Conservation (phyloP, 1,140 invertebrate species). For the Aradophagus sp. region DNA sequence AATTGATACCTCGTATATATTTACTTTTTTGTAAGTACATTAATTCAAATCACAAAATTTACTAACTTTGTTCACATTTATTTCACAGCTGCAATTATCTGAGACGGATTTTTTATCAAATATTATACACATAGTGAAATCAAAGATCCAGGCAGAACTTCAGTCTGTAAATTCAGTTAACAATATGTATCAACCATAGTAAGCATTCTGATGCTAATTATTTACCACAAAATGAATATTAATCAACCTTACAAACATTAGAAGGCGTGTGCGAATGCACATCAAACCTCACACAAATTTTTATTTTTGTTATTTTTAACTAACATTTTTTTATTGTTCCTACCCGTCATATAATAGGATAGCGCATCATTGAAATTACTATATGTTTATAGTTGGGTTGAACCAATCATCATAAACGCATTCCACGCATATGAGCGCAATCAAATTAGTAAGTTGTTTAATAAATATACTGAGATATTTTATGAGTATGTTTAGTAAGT, state of each 20-base stretch:
- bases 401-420: conserved; percentile 84
- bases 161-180: not conserved
- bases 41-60: too few relatives aligned
- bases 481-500: too few relatives aligned
- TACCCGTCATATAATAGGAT: too few relatives aligned
- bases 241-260: not conserved
- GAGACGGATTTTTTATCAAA: conserved; percentile 7
- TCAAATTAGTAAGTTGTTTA: conserved; percentile 80
- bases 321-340: not conserved
- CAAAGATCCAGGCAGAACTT: not conserved
- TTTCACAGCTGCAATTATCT: conserved; percentile 5
- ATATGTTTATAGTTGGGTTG: conserved; percentile 77
- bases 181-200: conserved; percentile 1
- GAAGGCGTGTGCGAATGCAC: too few relatives aligned
- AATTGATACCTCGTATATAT: not conserved
- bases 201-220: not conserved
- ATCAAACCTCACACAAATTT: too few relatives aligned
- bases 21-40: too few relatives aligned
- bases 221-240: not conserved
- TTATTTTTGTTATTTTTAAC: too few relatives aligned
- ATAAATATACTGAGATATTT: too few relatives aligned
- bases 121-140: conserved; percentile 1
- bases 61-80: not conserved
- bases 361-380: not conserved
- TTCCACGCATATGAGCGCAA: conserved; percentile 83